Evolutionary conservation across 2,888 invertebrate genomes (phyloP).

Genomic region (Chaetogeoica ovagalla): DNA sequence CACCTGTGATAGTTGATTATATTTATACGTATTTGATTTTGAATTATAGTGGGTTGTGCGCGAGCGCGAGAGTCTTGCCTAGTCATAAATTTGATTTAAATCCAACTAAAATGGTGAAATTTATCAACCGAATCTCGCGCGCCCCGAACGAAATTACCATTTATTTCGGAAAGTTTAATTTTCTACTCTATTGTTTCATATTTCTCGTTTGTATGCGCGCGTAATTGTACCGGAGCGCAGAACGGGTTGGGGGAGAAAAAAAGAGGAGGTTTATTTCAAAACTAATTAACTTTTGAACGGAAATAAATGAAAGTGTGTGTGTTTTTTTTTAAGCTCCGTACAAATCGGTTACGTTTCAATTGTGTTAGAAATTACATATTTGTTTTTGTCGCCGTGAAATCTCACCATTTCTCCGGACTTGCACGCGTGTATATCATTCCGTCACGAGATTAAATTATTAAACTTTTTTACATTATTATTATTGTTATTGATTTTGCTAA

Average conservation of each 20-base stretch:
- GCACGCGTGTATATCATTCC: too few species aligned
- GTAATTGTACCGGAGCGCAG: neutral
- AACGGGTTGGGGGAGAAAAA: neutral
- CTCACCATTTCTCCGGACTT: too few species aligned
- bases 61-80: constrained; percentile 14
- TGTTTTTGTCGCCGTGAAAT: neutral
- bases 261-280: constrained; percentile 14
- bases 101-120: constrained; percentile 42
- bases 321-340: constrained; percentile 22
- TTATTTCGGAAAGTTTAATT: constrained; percentile 41
- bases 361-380: constrained; percentile 14
- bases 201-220: constrained; percentile 14
- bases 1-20: constrained; percentile 48
- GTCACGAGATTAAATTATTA: too few species aligned
- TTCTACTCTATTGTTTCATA: constrained; percentile 43
- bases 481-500: too few species aligned
- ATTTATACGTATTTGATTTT: constrained; percentile 50
- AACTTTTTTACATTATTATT: too few species aligned
- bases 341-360: constrained; percentile 18
- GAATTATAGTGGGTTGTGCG: constrained; percentile 28
- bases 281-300: constrained; percentile 48
- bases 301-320: constrained; percentile 15
- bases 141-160: constrained; percentile 36
- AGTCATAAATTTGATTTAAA: constrained; percentile 49
- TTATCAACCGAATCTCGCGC: constrained; percentile 39